Evolutionary conservation across 2,113 vertebrate species (phyloP).

Genomic region (Corydoras maculifer): DNA sequence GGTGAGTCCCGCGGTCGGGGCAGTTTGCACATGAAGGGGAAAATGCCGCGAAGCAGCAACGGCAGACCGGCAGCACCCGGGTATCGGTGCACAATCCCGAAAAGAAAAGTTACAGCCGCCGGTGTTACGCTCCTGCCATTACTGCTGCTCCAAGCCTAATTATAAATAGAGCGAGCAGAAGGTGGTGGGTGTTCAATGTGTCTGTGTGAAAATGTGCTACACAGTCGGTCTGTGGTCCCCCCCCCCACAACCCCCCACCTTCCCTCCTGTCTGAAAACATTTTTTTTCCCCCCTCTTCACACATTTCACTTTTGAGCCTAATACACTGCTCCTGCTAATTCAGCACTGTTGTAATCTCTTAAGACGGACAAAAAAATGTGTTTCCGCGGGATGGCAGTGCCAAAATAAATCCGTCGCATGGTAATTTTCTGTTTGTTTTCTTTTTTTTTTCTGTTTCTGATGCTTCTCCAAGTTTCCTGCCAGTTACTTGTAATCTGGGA

Average conservation of each 20-base stretch:
- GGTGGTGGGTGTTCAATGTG: conserved; percentile 49
- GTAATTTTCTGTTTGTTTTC: conserved; percentile 30
- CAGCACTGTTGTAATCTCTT: conserved; percentile 34
- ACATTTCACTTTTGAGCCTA: conserved; percentile 38
- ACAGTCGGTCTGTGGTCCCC: conserved; percentile 31
- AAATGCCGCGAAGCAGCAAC: conserved; percentile 39
- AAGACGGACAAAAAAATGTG: conserved; percentile 24
- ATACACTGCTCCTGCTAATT: conserved; percentile 43
- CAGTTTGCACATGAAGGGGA: conserved; percentile 60
- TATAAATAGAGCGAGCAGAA: conserved; percentile 54
- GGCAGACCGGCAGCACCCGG: conserved; percentile 42
- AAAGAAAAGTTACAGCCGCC: conserved; percentile 16
- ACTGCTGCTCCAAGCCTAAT: conserved; percentile 43
- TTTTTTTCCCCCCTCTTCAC: conserved; percentile 21
- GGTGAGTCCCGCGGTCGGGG: conserved; percentile 65
- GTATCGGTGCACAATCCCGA: conserved; percentile 15
- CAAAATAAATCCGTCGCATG: conserved; percentile 34
- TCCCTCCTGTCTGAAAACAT: conserved; percentile 32
- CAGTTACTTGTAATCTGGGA: conserved; percentile 26
- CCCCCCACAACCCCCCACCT: conserved; percentile 8
- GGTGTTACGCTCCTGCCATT: conserved; percentile 49
- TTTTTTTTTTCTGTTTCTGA: conserved; percentile 14
- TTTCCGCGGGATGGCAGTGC: conserved; percentile 31
- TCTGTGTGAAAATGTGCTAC: conserved; percentile 44
- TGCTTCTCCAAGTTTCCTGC: neutral